These are phyloP conservation scores for Ormyrus pomaceus DNA, from an alignment of 2,888 invertebrate genomes.

Conservation along the genomic window DNA sequence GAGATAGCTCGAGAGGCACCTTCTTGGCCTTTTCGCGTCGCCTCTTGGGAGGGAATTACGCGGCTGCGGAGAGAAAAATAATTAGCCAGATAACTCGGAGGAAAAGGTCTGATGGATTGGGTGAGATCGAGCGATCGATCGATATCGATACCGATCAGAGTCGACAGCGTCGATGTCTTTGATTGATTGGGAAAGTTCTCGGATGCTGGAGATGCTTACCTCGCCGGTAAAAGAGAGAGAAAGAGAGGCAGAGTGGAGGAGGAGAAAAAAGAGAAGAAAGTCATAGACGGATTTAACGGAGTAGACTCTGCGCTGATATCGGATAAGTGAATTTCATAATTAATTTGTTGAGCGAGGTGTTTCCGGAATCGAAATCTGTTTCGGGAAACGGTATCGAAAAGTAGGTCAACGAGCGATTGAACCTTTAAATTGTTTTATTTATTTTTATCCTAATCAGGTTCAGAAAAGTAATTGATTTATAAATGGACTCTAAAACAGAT, in stretches of 20 bases:
- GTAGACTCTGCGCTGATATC: no score
- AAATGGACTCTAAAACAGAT: not conserved
- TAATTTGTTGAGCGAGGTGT: conserved; percentile 11
- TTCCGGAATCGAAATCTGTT: not conserved
- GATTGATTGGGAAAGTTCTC: conserved; percentile 36
- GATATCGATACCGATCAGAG: conserved; percentile 16
- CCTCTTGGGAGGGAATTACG: conserved; percentile 4
- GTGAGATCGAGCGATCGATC: conserved; percentile 24
- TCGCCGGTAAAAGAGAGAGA: not conserved
- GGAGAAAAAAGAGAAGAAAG: not conserved
- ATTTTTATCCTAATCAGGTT: no score
- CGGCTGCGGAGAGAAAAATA: conserved; percentile 61
- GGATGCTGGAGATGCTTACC: no score
- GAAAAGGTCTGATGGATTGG: conserved; percentile 51
- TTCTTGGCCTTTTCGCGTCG: not conserved
- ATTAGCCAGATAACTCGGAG: conserved; percentile 64
- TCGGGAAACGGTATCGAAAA: not conserved
- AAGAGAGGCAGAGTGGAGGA: conserved; percentile 12
- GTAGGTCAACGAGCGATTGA: no score
- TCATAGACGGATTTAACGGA: no score
- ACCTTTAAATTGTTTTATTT: no score
- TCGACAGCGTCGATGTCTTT: not conserved
- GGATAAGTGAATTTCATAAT: conserved; percentile 12
- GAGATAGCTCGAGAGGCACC: not conserved
- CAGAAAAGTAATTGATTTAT: no score